Conservation (phyloP, 2,888 invertebrate genomes). For the Formica aserva region DNA sequence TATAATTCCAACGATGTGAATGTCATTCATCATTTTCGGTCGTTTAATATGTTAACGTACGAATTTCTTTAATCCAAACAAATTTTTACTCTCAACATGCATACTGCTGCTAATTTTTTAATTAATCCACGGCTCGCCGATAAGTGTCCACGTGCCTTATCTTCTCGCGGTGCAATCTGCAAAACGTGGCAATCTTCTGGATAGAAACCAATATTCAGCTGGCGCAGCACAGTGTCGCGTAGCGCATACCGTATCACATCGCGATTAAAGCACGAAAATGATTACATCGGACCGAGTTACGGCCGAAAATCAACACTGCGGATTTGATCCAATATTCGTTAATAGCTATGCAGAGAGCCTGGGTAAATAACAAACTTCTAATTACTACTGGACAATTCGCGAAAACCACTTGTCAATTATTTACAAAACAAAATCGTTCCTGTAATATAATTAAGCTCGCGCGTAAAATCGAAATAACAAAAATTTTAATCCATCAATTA, state of each 20-base stretch:
- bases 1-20: background rate
- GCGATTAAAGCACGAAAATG: constrained; percentile 44
- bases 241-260: constrained; percentile 8
- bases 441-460: background rate
- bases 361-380: constrained; percentile 41
- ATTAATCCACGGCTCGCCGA: background rate
- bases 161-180: constrained; percentile 35
- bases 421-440: constrained; percentile 15
- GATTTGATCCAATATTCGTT: constrained; percentile 49
- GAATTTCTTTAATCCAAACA: background rate
- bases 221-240: constrained; percentile 33
- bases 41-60: background rate
- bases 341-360: constrained; percentile 21
- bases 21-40: background rate
- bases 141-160: constrained; percentile 44
- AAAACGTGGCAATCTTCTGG: constrained; percentile 46
- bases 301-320: constrained; percentile 36
- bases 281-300: constrained; percentile 22
- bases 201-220: constrained; percentile 43
- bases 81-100: background rate
- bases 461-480: background rate
- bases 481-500: constrained; percentile 7
- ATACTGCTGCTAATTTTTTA: constrained; percentile 17
- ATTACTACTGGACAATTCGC: constrained; percentile 32
- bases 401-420: constrained; percentile 31